Conservation (phyloP, 2,797 vertebrate species). For the Channa striata region DNA sequence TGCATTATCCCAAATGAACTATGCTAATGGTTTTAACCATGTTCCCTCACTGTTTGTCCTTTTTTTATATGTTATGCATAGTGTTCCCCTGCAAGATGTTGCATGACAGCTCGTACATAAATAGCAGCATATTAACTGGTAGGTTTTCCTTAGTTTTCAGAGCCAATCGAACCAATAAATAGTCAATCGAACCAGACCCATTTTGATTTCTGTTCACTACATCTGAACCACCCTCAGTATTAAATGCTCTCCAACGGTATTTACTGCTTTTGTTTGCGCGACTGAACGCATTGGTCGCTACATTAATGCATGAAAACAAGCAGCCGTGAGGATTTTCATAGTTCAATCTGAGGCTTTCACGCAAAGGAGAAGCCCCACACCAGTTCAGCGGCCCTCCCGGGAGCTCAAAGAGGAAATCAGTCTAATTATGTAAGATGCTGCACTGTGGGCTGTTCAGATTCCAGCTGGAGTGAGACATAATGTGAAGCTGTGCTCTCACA, state of each 20-base stretch:
- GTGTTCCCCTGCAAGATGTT: not conserved
- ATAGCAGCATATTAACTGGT: not conserved
- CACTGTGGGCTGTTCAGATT: slow-evolving; percentile 36
- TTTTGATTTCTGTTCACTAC: slow-evolving; percentile 19
- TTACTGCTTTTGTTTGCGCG: slow-evolving; percentile 7
- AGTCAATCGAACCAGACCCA: not conserved
- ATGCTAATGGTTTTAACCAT: not conserved
- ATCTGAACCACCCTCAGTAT: slow-evolving; percentile 20
- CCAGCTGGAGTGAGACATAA: slow-evolving; percentile 24
- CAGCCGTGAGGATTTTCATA: slow-evolving; percentile 15
- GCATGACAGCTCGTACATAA: not conserved
- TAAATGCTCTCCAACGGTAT: slow-evolving; percentile 29
- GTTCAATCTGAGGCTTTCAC: slow-evolving; percentile 15
- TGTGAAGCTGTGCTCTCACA: slow-evolving; percentile 12
- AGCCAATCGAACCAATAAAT: slow-evolving; percentile 1
- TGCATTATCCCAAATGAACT: not conserved
- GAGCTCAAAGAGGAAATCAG: slow-evolving; percentile 49
- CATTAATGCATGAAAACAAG: slow-evolving; percentile 25
- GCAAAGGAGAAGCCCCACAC: not conserved
- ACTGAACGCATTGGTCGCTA: slow-evolving; percentile 18
- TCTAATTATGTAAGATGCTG: slow-evolving; percentile 53
- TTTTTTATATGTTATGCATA: too few species aligned
- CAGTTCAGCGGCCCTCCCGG: slow-evolving; percentile 11
- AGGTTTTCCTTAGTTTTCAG: too few species aligned
- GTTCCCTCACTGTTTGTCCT: not conserved